phyloP scores from a whole-genome alignment of 2,888 invertebrate genomes.

The Brenthis ino region DNA sequence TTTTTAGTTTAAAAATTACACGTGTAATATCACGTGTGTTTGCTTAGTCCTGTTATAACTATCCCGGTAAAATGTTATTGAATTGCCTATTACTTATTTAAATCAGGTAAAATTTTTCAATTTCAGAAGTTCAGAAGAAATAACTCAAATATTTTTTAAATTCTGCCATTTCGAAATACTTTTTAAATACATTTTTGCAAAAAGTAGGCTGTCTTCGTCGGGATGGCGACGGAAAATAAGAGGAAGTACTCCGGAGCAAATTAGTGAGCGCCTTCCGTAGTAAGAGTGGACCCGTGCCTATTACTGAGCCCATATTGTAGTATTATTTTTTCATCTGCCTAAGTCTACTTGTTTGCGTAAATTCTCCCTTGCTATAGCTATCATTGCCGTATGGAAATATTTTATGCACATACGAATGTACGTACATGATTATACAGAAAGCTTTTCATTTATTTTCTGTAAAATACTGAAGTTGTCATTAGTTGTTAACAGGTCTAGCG shows the following conservation, averaged over 20 bases:
- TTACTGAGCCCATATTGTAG: constrained; percentile 70
- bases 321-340: constrained; percentile 71
- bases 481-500: not conserved
- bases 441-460: not conserved
- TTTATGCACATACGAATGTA: constrained; percentile 2
- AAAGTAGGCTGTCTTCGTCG: constrained; percentile 51
- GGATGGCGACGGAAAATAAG: constrained; percentile 61
- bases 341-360: constrained; percentile 48
- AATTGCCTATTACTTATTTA: not conserved
- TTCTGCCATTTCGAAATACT: constrained; percentile 8
- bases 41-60: no score
- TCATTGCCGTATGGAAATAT: constrained; percentile 2
- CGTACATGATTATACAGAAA: not conserved
- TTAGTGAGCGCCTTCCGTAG: constrained; percentile 68
- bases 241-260: constrained; percentile 67
- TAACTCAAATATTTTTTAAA: constrained; percentile 9
- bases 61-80: no score
- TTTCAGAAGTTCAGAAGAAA: constrained; percentile 1
- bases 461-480: not conserved
- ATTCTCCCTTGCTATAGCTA: constrained; percentile 9
- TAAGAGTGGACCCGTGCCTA: constrained; percentile 71
- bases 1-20: no score
- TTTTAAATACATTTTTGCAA: constrained; percentile 47
- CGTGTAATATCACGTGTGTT: no score
- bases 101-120: not conserved